Evolutionary conservation across 2,888 invertebrate species (phyloP).

Genomic region (Tachystola acroxantha): DNA sequence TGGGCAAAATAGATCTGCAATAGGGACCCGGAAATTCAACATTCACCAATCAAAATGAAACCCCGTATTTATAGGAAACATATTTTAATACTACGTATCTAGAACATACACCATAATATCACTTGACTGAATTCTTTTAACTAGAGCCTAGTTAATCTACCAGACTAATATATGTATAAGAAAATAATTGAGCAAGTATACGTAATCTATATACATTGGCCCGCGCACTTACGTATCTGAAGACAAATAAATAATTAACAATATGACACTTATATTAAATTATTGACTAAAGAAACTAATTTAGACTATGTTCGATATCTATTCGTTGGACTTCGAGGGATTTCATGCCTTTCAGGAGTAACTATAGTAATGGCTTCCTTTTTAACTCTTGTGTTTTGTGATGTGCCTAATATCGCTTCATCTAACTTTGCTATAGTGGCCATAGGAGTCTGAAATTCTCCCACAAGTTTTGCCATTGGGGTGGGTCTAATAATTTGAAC

Average conservation of each 20-base stretch:
- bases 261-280: slow-evolving; percentile 62
- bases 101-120: slow-evolving; percentile 76
- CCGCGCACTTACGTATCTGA: slow-evolving; percentile 10
- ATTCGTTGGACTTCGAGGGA: slow-evolving; percentile 23
- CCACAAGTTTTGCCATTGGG: slow-evolving; percentile 43
- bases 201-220: slow-evolving; percentile 11
- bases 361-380: slow-evolving; percentile 41
- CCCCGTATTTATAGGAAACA: slow-evolving; percentile 37
- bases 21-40: too few relatives aligned
- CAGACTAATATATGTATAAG: neutral
- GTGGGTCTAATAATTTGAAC: slow-evolving; percentile 63
- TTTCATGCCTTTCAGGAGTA: slow-evolving; percentile 30
- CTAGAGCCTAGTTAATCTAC: slow-evolving; percentile 6
- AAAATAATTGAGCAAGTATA: slow-evolving; percentile 12
- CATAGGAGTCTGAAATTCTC: slow-evolving; percentile 44
- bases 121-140: slow-evolving; percentile 64
- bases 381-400: slow-evolving; percentile 4
- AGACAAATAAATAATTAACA: slow-evolving; percentile 51
- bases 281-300: slow-evolving; percentile 55
- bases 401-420: slow-evolving; percentile 7
- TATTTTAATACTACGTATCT: slow-evolving; percentile 56
- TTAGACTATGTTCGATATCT: slow-evolving; percentile 47
- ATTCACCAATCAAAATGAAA: too few relatives aligned
- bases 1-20: too few relatives aligned
- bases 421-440: slow-evolving; percentile 23